These are phyloP conservation scores for Stenotaenia linearis DNA, from an alignment of 2,888 invertebrate species.

Conservation along the genomic window DNA sequence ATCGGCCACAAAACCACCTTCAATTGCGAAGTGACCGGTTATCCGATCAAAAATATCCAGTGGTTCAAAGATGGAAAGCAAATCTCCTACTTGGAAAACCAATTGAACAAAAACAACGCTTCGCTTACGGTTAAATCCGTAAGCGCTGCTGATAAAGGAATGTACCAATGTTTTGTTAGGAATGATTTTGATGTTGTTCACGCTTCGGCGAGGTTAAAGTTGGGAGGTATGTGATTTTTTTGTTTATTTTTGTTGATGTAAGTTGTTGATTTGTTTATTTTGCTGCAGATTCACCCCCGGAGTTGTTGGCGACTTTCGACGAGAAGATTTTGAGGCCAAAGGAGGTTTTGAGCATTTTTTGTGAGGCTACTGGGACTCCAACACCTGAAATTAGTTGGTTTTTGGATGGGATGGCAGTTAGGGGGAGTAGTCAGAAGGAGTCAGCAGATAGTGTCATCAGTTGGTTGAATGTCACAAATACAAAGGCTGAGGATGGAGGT, in stretches of 20 bases:
- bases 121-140: not conserved
- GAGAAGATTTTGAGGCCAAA: conserved; percentile 87
- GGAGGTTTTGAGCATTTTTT: conserved; percentile 79
- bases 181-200: conserved; percentile 54
- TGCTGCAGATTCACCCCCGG: conserved; percentile 14
- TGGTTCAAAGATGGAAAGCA: conserved; percentile 31
- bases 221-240: conserved; percentile 43
- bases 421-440: not conserved
- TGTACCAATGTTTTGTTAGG: conserved; percentile 44
- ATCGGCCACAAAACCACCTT: not conserved
- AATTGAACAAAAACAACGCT: not conserved
- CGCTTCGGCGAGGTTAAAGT: conserved; percentile 65
- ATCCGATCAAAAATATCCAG: not conserved
- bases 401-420: conserved; percentile 57
- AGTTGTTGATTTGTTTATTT: not conserved
- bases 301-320: conserved; percentile 63
- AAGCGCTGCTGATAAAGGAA: conserved; percentile 41
- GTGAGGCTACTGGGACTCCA: conserved; percentile 89
- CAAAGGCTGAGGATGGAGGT: conserved; percentile 5
- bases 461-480: not conserved
- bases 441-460: not conserved
- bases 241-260: not conserved
- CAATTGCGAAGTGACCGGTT: conserved; percentile 14
- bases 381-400: conserved; percentile 91
- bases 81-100: not conserved